phyloP scores from a whole-genome alignment of 2,113 vertebrate species.

The Osmerus eperlanus region DNA sequence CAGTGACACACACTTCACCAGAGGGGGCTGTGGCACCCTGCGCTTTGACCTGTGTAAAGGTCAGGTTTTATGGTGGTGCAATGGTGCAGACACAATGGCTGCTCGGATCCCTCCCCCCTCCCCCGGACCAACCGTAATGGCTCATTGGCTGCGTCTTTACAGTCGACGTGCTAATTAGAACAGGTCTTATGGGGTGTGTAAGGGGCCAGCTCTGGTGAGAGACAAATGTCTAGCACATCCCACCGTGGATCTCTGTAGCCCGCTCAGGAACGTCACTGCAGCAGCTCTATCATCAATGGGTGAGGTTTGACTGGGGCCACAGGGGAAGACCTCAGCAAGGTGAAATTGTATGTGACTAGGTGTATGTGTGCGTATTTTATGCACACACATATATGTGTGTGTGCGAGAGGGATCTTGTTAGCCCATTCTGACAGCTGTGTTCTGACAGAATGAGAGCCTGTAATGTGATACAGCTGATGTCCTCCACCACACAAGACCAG shows the following conservation, averaged over 20 bases:
- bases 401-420: slow-evolving; percentile 6
- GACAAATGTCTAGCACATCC: no score
- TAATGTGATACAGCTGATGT: slow-evolving; percentile 45
- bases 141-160: slow-evolving; percentile 10
- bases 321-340: neutral
- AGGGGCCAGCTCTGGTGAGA: neutral
- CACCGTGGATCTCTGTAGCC: neutral
- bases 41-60: slow-evolving; percentile 28
- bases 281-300: no score
- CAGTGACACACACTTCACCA: neutral
- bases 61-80: slow-evolving; percentile 8
- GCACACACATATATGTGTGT: neutral
- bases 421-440: slow-evolving; percentile 15
- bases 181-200: slow-evolving; percentile 3
- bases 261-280: neutral
- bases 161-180: slow-evolving; percentile 8
- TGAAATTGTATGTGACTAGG: neutral
- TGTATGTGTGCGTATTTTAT: neutral
- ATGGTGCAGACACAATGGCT: neutral
- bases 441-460: slow-evolving; percentile 19
- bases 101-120: neutral
- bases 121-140: slow-evolving; percentile 5
- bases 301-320: no score
- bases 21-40: neutral
- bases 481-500: slow-evolving; percentile 23